Conservation (phyloP, 2,888 invertebrate genomes). For the Temnothorax unifasciatus region DNA sequence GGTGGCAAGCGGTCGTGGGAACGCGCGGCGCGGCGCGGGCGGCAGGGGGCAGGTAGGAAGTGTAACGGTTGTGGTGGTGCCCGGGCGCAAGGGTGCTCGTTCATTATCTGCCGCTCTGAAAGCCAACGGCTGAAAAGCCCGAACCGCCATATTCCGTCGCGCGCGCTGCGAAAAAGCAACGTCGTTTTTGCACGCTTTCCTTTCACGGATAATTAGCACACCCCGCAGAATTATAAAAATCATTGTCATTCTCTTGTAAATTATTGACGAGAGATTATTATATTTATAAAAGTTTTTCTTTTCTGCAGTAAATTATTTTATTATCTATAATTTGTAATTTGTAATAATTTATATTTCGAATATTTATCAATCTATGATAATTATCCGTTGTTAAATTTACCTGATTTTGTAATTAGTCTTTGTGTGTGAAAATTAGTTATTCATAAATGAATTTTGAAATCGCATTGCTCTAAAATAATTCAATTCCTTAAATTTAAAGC, state of each 20-base stretch:
- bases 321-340: neutral
- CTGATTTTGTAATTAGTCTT: neutral
- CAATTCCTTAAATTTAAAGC: neutral
- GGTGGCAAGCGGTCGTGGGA: constrained; percentile 36
- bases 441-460: neutral
- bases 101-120: constrained; percentile 75
- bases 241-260: neutral
- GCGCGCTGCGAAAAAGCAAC: constrained; percentile 49
- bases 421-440: neutral
- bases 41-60: constrained; percentile 37
- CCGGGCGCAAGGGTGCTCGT: constrained; percentile 72
- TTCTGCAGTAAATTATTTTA: neutral
- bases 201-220: constrained; percentile 28
- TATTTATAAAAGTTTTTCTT: neutral
- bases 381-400: neutral
- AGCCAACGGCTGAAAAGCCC: constrained; percentile 71
- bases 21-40: constrained; percentile 36
- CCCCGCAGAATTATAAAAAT: neutral
- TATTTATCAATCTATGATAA: neutral
- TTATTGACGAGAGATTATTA: neutral
- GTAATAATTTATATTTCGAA: neutral
- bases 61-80: constrained; percentile 56
- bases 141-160: constrained; percentile 66
- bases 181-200: constrained; percentile 27
- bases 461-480: neutral